These are phyloP conservation scores for Lateolabrax maculatus DNA, from an alignment of 2,797 vertebrate genomes.

Conservation along the genomic window DNA sequence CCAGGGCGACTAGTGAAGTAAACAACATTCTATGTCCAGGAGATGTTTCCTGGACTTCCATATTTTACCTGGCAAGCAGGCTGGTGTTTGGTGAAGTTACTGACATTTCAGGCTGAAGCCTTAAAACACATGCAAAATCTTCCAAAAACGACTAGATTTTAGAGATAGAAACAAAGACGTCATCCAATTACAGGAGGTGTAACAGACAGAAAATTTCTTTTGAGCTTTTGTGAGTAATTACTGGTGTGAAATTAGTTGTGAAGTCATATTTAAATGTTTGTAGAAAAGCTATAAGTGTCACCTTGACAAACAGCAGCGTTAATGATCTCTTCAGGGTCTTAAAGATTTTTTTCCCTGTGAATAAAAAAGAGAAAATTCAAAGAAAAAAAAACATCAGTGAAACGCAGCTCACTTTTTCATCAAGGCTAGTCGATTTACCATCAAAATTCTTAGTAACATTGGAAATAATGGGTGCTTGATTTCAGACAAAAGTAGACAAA, in stretches of 20 bases:
- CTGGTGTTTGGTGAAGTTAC: not conserved
- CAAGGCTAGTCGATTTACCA: too few relatives aligned
- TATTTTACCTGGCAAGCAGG: constrained; percentile 9
- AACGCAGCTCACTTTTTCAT: not conserved
- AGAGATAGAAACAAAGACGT: not conserved
- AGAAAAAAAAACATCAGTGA: not conserved
- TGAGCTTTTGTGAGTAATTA: constrained; percentile 6
- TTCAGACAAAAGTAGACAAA: not conserved
- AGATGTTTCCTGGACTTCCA: constrained; percentile 19
- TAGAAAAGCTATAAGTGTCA: not conserved
- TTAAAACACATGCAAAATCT: not conserved
- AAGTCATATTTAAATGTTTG: not conserved
- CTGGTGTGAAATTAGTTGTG: constrained; percentile 2
- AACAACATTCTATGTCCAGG: constrained; percentile 39
- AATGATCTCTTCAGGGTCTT: not conserved
- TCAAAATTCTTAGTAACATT: not conserved
- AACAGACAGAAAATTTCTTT: too few relatives aligned
- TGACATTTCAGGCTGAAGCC: not conserved
- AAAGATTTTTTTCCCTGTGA: not conserved
- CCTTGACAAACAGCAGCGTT: not conserved
- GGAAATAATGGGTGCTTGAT: not conserved
- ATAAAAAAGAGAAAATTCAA: not conserved
- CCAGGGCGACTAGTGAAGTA: constrained; percentile 25
- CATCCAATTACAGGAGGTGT: not conserved
- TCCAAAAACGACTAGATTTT: not conserved